A percentile compares a stretch with the other conserved stretches of the same genome.
These are phyloP conservation scores for Caerostris extrusa DNA, from an alignment of 1,140 invertebrate species.

Conservation along the genomic window DNA sequence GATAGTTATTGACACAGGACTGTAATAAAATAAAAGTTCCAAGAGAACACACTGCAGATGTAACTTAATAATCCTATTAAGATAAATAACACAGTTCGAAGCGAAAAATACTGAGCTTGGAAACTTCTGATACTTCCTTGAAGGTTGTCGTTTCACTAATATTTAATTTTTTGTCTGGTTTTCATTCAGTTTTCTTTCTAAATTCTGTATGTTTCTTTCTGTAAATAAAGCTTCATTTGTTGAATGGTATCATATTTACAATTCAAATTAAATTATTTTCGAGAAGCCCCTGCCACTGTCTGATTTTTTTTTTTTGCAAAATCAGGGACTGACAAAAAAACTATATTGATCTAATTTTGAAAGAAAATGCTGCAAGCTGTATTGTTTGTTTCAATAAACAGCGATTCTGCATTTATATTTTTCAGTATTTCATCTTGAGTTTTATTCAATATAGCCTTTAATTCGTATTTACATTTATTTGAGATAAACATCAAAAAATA, in stretches of 20 bases:
- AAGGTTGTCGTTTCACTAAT: neutral
- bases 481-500: too few species aligned
- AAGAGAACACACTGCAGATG: neutral
- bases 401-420: neutral
- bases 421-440: neutral
- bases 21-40: neutral
- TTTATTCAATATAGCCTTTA: too few species aligned
- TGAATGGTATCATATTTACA: neutral
- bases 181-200: neutral
- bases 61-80: constrained; percentile 14
- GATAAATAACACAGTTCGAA: neutral
- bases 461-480: too few species aligned
- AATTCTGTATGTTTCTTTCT: neutral
- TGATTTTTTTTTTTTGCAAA: neutral
- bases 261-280: neutral
- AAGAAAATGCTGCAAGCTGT: neutral
- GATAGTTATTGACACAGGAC: neutral
- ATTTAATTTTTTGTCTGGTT: neutral
- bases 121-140: neutral
- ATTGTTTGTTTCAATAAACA: neutral
- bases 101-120: neutral
- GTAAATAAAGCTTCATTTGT: neutral
- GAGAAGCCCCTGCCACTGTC: neutral
- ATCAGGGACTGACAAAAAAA: neutral
- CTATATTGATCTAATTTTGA: neutral